Conservation (phyloP, 1,140 invertebrate genomes). For the Gonatopus flavifemur region DNA sequence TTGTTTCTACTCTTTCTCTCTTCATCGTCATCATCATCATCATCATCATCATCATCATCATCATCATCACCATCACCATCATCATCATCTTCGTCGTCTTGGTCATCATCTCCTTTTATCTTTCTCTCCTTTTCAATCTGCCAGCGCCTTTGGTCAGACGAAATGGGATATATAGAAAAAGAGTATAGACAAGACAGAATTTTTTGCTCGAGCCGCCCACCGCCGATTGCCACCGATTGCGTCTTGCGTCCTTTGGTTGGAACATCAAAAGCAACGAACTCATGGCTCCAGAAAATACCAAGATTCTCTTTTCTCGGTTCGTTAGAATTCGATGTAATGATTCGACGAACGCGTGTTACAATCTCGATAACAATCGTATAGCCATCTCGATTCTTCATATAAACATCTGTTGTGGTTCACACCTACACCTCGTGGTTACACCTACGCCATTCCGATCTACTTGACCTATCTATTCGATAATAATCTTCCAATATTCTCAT, state of each 20-base stretch:
- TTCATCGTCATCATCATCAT: conserved; percentile 4
- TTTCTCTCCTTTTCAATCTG: conserved; percentile 32
- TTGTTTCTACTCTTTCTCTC: conserved; percentile 25
- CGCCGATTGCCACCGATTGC: too few species aligned
- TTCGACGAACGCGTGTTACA: conserved; percentile 26
- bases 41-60: neutral
- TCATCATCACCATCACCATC: neutral
- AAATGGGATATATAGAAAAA: too few species aligned
- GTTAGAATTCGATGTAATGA: conserved; percentile 21
- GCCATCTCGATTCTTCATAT: conserved; percentile 20
- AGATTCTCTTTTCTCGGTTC: conserved; percentile 30
- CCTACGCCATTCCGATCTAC: conserved; percentile 12
- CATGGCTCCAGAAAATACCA: too few species aligned
- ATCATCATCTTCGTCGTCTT: neutral
- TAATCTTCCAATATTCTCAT: too few species aligned
- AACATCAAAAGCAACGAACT: too few species aligned
- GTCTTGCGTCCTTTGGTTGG: too few species aligned
- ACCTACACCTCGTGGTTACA: too few species aligned
- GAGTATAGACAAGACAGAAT: too few species aligned
- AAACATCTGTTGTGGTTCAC: conserved; percentile 27
- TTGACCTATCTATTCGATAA: conserved; percentile 26
- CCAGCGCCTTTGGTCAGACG: conserved; percentile 18
- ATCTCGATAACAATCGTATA: conserved; percentile 30
- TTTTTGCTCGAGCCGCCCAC: conserved; percentile 27
- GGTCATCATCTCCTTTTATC: conserved; percentile 6